Percentiles rank a stretch among this genome's conserved stretches.
Conservation (phyloP, 1,140 invertebrate genomes). For the Tenebrio molitor region DNA sequence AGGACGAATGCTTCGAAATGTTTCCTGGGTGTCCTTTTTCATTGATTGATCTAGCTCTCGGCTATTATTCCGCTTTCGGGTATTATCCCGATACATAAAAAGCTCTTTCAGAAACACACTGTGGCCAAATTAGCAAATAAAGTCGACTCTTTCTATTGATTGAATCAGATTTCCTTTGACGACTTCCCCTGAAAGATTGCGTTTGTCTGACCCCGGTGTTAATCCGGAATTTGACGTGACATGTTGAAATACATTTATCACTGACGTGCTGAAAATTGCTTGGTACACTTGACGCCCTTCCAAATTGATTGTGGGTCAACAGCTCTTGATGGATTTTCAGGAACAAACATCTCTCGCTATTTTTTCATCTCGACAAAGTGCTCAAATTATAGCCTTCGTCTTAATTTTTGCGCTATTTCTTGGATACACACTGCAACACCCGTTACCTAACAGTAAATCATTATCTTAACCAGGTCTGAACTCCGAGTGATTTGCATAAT, state of each 20-base stretch:
- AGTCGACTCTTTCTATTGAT: background rate
- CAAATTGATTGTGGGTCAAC: background rate
- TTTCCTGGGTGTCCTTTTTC: conserved; percentile 41
- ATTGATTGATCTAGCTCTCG: conserved; percentile 41
- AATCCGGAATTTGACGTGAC: conserved; percentile 5
- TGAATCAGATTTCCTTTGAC: background rate
- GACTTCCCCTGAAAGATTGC: background rate
- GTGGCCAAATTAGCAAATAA: conserved; percentile 1
- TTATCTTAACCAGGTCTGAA: conserved; percentile 7
- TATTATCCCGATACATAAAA: conserved; percentile 24
- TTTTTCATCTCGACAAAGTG: no score
- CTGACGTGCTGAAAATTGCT: conserved; percentile 3
- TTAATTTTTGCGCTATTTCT: background rate
- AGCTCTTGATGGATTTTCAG: background rate
- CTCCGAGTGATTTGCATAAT: conserved; percentile 27
- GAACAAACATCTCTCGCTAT: no score
- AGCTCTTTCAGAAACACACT: background rate
- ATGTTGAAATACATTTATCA: conserved; percentile 8
- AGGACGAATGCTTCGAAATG: conserved; percentile 22
- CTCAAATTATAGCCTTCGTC: no score
- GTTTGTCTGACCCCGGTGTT: conserved; percentile 1
- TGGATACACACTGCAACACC: background rate
- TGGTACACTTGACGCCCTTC: background rate
- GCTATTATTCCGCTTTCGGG: conserved; percentile 29
- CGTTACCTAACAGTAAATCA: conserved; percentile 27